Evolutionary conservation across 2,113 vertebrate species (phyloP).

Genomic region (Atrichornis clamosus): DNA sequence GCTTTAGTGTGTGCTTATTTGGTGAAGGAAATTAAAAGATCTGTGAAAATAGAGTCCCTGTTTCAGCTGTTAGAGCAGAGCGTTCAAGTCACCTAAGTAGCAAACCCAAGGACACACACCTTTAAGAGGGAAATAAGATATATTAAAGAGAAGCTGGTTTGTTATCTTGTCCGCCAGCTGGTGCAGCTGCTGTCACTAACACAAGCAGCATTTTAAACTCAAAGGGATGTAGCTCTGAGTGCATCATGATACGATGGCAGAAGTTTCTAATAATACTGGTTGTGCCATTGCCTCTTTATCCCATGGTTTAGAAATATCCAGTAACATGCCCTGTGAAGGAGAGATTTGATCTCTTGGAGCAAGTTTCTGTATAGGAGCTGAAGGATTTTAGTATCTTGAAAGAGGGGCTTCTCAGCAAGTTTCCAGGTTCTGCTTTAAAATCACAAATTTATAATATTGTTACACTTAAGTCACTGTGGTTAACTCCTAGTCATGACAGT

Average conservation of each 20-base stretch:
- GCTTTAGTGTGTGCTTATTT: not conserved
- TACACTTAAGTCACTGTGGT: not conserved
- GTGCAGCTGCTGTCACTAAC: not conserved
- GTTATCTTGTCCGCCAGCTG: not conserved
- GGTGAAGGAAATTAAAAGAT: not conserved
- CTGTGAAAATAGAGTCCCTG: rapidly evolving
- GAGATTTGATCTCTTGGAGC: not conserved
- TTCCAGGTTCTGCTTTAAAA: not conserved
- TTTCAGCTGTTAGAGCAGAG: not conserved
- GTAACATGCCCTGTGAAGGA: not conserved
- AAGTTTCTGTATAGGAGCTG: not conserved
- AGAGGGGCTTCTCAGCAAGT: not conserved
- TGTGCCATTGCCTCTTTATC: not conserved
- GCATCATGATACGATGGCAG: not conserved
- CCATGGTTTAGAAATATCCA: not conserved
- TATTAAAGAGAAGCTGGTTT: not conserved
- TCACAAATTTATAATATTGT: not conserved
- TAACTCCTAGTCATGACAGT: not conserved
- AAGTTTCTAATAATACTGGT: not conserved
- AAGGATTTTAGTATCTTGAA: not conserved
- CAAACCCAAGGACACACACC: not conserved
- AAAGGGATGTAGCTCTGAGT: not conserved
- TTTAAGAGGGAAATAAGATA: not conserved
- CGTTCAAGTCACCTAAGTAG: not conserved
- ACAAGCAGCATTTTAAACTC: not conserved